Base-by-base conservation (phyloP, 2,797 vertebrate genomes). In the Coreius guichenoti region DNA sequence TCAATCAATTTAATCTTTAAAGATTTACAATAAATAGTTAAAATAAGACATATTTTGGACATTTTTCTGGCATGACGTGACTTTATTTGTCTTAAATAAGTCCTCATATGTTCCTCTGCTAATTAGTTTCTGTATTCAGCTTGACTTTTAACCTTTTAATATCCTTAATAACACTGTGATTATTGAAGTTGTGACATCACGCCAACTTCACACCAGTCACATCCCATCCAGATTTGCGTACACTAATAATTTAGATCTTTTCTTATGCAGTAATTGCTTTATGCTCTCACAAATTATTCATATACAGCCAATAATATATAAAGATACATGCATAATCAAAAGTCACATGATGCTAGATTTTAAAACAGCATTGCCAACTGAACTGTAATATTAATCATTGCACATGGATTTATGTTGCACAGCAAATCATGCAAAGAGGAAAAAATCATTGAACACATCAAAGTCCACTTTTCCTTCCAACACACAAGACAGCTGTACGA, bases 401-500 rank as follows among this genome's bases (percentile, higher is more conserved):
- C 29, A 33, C 19, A 75, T 54, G 19, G 29, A 54, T 31, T 75
- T 75, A 54, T 23, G 49, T 14, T 75, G 19, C 29, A 54, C 79
- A 51, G 61, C 23, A 63, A 43, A 67, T 67, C 58, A 33, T 19
- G 36, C 39, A 80, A 45, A 63, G n/a, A 26, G 14, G 23, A 61
- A n/a, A 26, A 29, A 39, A 31, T 31, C 0, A 16, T 4, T 26
- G 4, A 78, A 39, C 29, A 23, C 8, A 47, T 77, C 43, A 31
- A 63, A 80, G 31, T 74, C 56, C 58, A 17, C 63, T 70, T 65
- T 77, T 61, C 23, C 43, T 47, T 77, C 43, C 68, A 68, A 33
- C 8, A 54, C 45, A 26, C 19, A 47, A 29, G 21, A 39, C 11
- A 49, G 39, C 4, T 39, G 14, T 17, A 43, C 9, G 9, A 33